Evolutionary conservation across 2,888 invertebrate genomes (phyloP), one percentile per base, ranked within the genome.

Genomic region (Lampropteryx suffumata): DNA sequence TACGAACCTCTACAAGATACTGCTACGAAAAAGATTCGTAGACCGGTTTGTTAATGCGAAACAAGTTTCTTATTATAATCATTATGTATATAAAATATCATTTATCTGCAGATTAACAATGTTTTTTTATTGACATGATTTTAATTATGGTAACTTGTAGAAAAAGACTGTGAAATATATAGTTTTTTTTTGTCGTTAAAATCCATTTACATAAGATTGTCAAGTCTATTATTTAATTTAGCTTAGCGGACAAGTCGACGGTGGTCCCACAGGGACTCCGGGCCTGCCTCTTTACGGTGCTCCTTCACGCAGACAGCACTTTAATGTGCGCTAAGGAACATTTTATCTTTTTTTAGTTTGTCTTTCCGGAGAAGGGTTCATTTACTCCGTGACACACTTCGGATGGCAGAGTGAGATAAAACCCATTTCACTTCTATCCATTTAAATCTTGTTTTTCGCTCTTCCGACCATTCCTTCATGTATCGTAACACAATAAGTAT

Each of bases 321-420:
- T 83, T 88, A 88, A 88, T 87, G 86, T 84, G 76, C 78, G 79
- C 79, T 84, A 79, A 82, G 77, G 80, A 82, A 78, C 82, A 80
- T 88, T 89, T 89, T 89, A 87, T 87, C 86, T 87, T 82, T 84
- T n/a, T 80, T 80, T 82, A 84, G 82, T 86, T 84, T 84, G 81
- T 83, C 79, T 76, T 79, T 60, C 70, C 65, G 69, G 70, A 80
- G 79, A 87, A 84, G 89, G 88, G 87, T 88, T 85, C 79, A 80
- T 84, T 79, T 78, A 78, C 71, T 73, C 70, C 62, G 83, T 80
- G 81, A 84, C 85, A 84, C 79, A 81, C 74, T 81, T 76, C 76
- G 76, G 85, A 84, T 82, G 73, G 66, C 69, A 67, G 70, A 73
- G 79, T 77, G 75, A 79, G 82, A 83, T 81, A 82, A 41, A 79